phyloP scores from a whole-genome alignment of 2,888 invertebrate species.

The Drosophila barbarae region DNA sequence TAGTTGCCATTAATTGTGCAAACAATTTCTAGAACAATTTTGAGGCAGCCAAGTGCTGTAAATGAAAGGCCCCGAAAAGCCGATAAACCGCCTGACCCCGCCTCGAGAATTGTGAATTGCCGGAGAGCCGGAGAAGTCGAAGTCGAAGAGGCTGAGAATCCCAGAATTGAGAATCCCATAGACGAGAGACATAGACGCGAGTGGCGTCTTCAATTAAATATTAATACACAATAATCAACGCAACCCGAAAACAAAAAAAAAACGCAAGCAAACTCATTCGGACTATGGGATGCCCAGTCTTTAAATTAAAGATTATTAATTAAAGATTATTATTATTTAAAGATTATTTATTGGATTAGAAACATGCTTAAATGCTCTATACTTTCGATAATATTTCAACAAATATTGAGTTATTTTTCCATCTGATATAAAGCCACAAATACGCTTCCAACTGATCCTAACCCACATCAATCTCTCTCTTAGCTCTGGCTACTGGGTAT shows the following conservation, averaged over 20 bases:
- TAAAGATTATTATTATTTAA: too few relatives aligned
- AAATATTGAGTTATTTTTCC: not conserved
- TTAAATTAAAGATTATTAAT: too few relatives aligned
- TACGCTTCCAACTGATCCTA: not conserved
- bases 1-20: constrained; percentile 48
- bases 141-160: not conserved
- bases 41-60: constrained; percentile 26
- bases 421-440: not conserved
- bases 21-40: constrained; percentile 47
- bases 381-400: not conserved
- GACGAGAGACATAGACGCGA: constrained; percentile 6
- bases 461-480: not conserved
- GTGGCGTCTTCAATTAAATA: constrained; percentile 62
- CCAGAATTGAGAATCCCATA: constrained; percentile 4
- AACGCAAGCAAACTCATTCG: constrained; percentile 9
- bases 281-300: constrained; percentile 1
- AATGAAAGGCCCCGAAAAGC: constrained; percentile 36
- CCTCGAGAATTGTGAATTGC: constrained; percentile 16
- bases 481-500: not conserved
- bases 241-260: constrained; percentile 29
- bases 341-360: not conserved
- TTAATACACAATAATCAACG: constrained; percentile 67
- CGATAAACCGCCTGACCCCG: constrained; percentile 65
- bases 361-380: too few relatives aligned
- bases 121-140: not conserved